Base-by-base conservation (phyloP, 1,140 invertebrate genomes). In the Drosophila subpulchrella region DNA sequence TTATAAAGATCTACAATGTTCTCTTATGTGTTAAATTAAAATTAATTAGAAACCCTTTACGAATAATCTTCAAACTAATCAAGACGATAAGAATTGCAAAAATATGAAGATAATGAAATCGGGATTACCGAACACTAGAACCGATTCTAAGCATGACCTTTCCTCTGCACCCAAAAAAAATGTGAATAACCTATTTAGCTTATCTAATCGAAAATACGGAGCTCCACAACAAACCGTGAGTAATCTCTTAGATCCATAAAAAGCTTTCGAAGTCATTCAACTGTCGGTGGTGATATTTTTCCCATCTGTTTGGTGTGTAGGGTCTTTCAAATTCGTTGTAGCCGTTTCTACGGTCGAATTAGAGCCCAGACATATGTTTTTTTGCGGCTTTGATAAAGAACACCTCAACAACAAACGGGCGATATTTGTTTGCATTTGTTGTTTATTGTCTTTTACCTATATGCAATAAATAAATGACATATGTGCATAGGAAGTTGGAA, bases 221-320 rank as follows among this genome's bases (percentile, higher is more conserved):
- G 53, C 36, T 54, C 38, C 65, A 68, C 61, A 68, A 68, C 65
- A 68, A 66, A 66, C 47, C 61, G 44, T 68, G 65, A 68, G 66
- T 72, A 72, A 71, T 71, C 67, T 71, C 24, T 15, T 17, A n/a
- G 38, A 24, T 8, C 17, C 42, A 71, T 41, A 48, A 57, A 71
- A 57, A 57, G 67, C 67, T 71, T 57, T 13, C 7, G 11, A 41
- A 71, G 68, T 72, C 68, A 72, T 72, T 72, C 68, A 72, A 72
- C 68, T 58, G 38, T 60, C 47, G 61, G 38, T 38, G 12, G n/a
- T 71, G 17, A 39, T 12, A 57, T 38, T 44, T 44, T 39, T 20
- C 3, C 39, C 36, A 48, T 51, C 42, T 70, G 51, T 41, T 70
- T 4, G 24, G 12, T 34, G 13, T 53, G 67, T 46, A 71, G 67